Evolutionary conservation across 1,140 invertebrate genomes (phyloP).

Genomic region (Drosophila gunungcola): DNA sequence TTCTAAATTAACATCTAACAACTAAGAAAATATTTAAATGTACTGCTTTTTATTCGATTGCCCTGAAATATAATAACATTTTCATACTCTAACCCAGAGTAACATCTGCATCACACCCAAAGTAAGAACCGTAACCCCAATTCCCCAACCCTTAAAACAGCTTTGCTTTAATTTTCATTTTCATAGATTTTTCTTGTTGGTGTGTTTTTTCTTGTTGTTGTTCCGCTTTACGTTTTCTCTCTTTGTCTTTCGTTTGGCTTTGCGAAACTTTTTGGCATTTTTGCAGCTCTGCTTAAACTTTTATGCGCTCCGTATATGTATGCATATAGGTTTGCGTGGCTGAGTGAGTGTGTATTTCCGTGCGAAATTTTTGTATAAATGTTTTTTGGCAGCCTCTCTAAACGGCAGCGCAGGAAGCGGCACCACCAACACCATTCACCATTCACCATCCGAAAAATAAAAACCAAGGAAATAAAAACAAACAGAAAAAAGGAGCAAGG

Average conservation of each 20-base stretch:
- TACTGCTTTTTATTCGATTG: background rate
- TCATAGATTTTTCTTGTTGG: constrained; percentile 75
- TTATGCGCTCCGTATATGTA: constrained; percentile 62
- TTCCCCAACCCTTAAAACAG: constrained; percentile 19
- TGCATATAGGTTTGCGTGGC: constrained; percentile 12
- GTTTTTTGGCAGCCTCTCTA: constrained; percentile 79
- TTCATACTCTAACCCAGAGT: background rate
- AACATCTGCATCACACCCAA: constrained; percentile 11
- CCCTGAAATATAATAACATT: background rate
- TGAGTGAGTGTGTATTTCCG: constrained; percentile 64
- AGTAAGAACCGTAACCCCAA: constrained; percentile 2
- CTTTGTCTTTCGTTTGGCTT: constrained; percentile 64
- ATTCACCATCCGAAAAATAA: constrained; percentile 2
- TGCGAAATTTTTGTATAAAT: constrained; percentile 79
- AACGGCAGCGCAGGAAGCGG: constrained; percentile 76
- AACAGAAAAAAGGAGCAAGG: constrained; percentile 10
- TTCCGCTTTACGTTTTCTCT: constrained; percentile 23
- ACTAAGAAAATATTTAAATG: too few species aligned
- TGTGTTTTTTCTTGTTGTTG: constrained; percentile 23
- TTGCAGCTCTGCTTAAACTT: constrained; percentile 81
- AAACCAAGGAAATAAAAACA: constrained; percentile 25
- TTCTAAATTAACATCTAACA: too few species aligned
- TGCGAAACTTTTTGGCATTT: constrained; percentile 79
- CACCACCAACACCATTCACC: constrained; percentile 35
- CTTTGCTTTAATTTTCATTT: constrained; percentile 79